phyloP scores from a whole-genome alignment of 1,140 invertebrate genomes.

The Metopolophium dirhodum region DNA sequence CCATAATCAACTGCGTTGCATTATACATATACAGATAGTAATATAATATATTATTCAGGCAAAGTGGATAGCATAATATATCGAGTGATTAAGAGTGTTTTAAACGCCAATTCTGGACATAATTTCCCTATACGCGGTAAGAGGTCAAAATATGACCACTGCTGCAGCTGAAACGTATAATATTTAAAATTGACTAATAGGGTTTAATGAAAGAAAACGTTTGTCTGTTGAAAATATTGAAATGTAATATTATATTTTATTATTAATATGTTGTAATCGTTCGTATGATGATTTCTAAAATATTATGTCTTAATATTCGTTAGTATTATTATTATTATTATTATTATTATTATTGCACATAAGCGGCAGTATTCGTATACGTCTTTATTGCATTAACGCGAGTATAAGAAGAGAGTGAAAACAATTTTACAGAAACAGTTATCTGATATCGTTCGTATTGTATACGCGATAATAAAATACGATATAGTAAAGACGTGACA shows the following conservation, averaged over 20 bases:
- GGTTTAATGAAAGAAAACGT: not conserved
- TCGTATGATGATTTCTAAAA: too few relatives aligned
- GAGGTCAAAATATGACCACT: not conserved
- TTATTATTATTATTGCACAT: not conserved
- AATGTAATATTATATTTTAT: not conserved
- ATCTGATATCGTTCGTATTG: not conserved
- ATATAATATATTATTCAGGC: not conserved
- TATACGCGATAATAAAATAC: not conserved
- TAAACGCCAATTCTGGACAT: not conserved
- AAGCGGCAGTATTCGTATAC: not conserved
- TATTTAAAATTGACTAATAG: not conserved
- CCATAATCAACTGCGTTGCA: not conserved
- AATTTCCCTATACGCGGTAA: too few relatives aligned
- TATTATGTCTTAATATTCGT: not conserved
- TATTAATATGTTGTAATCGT: too few relatives aligned
- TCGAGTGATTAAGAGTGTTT: not conserved
- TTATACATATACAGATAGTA: too few relatives aligned
- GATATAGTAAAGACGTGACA: constrained; percentile 9
- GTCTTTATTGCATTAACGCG: not conserved
- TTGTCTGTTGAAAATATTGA: not conserved
- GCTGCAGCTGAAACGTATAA: not conserved
- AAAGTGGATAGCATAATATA: not conserved
- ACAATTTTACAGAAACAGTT: not conserved
- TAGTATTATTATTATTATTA: not conserved
- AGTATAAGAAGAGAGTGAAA: not conserved